Base-by-base conservation (phyloP, 1,140 invertebrate genomes). In the Kradibia gibbosae region DNA sequence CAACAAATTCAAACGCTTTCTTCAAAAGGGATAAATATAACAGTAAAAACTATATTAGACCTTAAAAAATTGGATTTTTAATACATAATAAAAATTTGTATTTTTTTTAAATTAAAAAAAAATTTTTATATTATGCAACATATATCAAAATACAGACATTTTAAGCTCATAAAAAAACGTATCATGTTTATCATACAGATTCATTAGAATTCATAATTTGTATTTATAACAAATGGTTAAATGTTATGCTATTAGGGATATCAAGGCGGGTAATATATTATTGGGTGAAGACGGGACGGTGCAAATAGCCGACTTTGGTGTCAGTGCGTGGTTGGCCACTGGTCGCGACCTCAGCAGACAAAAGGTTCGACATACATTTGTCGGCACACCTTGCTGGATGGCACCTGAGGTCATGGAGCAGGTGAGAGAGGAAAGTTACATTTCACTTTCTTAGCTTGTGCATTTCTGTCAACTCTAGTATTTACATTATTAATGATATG, bases 391-490 rank as follows among this genome's bases (percentile, higher is more conserved):
- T 0, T 99, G 98, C 89, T 99, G 98, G 98, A 99, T 99, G 98
- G 98, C 98, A n/a, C 98, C 98, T 17, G 99, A 99, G 93, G 98
- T 99, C 81, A 99, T 99, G 98, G 98, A 99, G 92, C 98, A 99
- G 93, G 96, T 95, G 89, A 92, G 91, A 89, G 89, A 91, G 90
- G 90, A 91, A 91, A 91, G 90, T 91, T 91, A 89, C 90, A 90
- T 86, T 91, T 88, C 90, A 88, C 87, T 89, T 91, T 91, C 89
- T 92, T 89, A 90, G 88, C 88, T 88, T 91, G 90, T 87, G 86
- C 88, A 78, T 79, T 82, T 78, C 28, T 57, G 65, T 73, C 22
- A 78, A 72, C 85, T 87, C 88, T 83, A 85, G 73, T 89, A 87
- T 86, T 83, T 85, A 86, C 85, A 81, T 84, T 86, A 82, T 71